phyloP scores from a whole-genome alignment of 2,888 invertebrate genomes.

The Mayetiola destructor region DNA sequence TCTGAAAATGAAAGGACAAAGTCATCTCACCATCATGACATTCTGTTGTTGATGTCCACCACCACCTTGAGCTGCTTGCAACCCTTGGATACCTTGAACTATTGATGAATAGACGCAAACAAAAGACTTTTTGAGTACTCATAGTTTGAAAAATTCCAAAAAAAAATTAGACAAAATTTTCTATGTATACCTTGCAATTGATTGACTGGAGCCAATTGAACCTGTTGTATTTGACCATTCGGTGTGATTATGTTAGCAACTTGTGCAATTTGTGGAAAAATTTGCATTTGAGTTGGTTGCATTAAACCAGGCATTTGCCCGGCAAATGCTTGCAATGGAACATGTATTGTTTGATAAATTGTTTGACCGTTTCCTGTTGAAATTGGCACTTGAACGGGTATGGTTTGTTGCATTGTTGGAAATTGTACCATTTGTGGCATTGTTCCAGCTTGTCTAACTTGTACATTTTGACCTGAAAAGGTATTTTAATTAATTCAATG shows the following conservation, averaged over 20 bases:
- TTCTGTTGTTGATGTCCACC: slow-evolving; percentile 19
- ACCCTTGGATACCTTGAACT: neutral
- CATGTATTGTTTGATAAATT: slow-evolving; percentile 86
- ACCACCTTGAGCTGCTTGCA: neutral
- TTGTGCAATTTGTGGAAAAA: slow-evolving; percentile 72
- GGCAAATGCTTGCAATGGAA: slow-evolving; percentile 72
- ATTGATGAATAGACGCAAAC: neutral
- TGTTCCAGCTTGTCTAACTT: slow-evolving; percentile 42
- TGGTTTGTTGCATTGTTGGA: slow-evolving; percentile 43
- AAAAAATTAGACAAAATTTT: neutral
- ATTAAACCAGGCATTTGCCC: slow-evolving; percentile 42
- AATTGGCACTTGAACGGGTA: slow-evolving; percentile 84
- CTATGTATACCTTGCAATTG: slow-evolving; percentile 22
- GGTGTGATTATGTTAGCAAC: slow-evolving; percentile 76
- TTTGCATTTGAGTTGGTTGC: slow-evolving; percentile 46
- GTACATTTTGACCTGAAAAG: slow-evolving; percentile 49
- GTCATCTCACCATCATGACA: slow-evolving; percentile 20
- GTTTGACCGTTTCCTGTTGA: slow-evolving; percentile 79
- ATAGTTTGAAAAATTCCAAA: neutral
- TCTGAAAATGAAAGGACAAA: too few relatives aligned
- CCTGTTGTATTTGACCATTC: slow-evolving; percentile 76
- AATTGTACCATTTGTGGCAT: slow-evolving; percentile 33
- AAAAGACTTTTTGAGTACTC: neutral
- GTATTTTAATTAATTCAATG: too few relatives aligned
- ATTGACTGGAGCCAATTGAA: slow-evolving; percentile 60